Base-by-base conservation (phyloP, 2,888 invertebrate genomes). In the Escarpia spicata region DNA sequence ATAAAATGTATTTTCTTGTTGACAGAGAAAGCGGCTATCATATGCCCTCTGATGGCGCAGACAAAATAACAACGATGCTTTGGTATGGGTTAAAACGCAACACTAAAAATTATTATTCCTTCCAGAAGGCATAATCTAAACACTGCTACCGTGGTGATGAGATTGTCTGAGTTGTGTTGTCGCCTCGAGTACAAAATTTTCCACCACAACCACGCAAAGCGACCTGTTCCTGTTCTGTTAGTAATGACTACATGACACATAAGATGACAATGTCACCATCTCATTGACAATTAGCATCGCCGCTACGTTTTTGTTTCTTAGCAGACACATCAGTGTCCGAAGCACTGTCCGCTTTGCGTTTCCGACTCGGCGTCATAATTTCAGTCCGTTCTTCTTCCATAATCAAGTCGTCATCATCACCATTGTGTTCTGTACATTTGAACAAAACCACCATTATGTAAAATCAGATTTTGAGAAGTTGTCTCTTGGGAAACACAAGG, bases 361-460 rank as follows among this genome's bases (percentile, higher is more conserved):
- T 75, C 75, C 75, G 75, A 19, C 75, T 75, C 19, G 75, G 75
- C 4, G 75, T 75, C 4, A 26, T 75, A 26, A 75, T 75, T 75
- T 26, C 75, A 75, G 19, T 75, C 26, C 45, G 91, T 52, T 91
- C 91, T 8, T 91, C 91, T 10, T 52, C 52, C 91, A 91, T 31
- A 10, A 91, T 31, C 43, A 91, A 44, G 45, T 91, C 91, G 43
- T 91, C 91, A 44, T 91, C 91, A 12, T 75, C 75, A 75, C 44
- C 45, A 12, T 91, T 19, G 0, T 91, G 19, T 44, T 91, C 91
- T 52, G 45, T 45, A 52, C 45, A 44, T n/a, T n/a, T n/a, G n/a
- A n/a, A n/a, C n/a, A n/a, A n/a, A n/a, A n/a, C 43, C 1, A 91
- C 19, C 43, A 44, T 26, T 43, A 91, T 37, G 52, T 52, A 9